Base-by-base conservation (phyloP, 2,113 vertebrate species). In the Eurypyga helias region DNA sequence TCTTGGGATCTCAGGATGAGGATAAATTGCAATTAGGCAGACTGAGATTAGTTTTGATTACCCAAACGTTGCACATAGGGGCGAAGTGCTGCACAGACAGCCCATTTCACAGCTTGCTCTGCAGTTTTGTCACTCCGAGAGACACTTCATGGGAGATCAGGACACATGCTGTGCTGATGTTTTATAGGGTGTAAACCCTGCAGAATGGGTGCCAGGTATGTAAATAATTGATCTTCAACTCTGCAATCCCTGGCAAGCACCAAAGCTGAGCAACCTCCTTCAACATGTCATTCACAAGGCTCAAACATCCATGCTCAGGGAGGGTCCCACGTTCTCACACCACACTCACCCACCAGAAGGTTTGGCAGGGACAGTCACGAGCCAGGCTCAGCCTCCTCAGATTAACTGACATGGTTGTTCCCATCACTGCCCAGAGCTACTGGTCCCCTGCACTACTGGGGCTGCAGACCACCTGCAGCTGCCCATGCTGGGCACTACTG, bases 401-500 rank as follows among this genome's bases (percentile, higher is more conserved):
- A n/a, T 33, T 24, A 11, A 38, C 2, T 41, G 51, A 51, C 4
- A 3, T 7, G 7, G 65, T 26, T 28, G 17, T 48, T 67, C 73
- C 66, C 41, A 38, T 10, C 24, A 3, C 17, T 46, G 31, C 41
- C 60, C 48, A 49, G 26, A 84, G 41, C 48, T 36, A 12, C 26
- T 20, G n/a, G 34, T 71, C 31, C 23, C 43, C 64, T 16, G 49
- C 1, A 2, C 43, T 58, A 17, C 17, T 5, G 26, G 43, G 46
- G 31, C 43, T 64, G 33, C 6, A 19, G 84, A 21, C 26, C 26
- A 26, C 4, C 4, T 18, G 36, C 7, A 8, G 43, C 36, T n/a
- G 28, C 28, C 43, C 14, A 12, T 5, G 28, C 1, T 2, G 36
- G 38, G 7, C 17, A 38, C 1, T 0, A 8, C 46, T n/a, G 31